Conservation (phyloP, 2,113 vertebrate genomes). For the Cyprinus carpio region DNA sequence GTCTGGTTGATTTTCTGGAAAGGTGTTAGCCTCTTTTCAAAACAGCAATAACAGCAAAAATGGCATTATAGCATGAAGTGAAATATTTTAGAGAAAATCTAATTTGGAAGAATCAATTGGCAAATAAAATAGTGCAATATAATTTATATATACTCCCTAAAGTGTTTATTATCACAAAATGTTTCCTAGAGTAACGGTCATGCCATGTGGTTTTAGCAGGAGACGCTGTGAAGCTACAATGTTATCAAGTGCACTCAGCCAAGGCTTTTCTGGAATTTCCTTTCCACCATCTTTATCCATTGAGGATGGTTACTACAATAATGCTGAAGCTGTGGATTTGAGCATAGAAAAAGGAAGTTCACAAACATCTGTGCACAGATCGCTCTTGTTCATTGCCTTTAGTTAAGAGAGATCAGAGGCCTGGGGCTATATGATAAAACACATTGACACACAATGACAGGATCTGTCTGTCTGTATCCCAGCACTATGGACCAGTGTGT, state of each 20-base stretch:
- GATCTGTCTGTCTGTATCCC: conserved; percentile 63
- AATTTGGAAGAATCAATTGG: not conserved
- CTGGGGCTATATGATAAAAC: conserved; percentile 54
- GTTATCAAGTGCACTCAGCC: conserved; percentile 30
- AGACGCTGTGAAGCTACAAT: not conserved
- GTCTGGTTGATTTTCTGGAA: not conserved
- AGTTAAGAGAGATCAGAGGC: conserved; percentile 40
- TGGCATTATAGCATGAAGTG: not conserved
- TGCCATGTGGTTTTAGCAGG: conserved; percentile 1
- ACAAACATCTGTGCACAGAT: conserved; percentile 58
- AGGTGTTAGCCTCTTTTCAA: not conserved
- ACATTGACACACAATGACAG: conserved; percentile 60
- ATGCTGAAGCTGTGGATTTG: conserved; percentile 42
- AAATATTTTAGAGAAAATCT: not conserved
- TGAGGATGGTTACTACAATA: conserved; percentile 23
- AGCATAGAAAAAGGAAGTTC: conserved; percentile 42
- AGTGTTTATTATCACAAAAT: not conserved
- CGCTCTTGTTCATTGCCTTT: conserved; percentile 52
- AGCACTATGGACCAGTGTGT: conserved; percentile 36
- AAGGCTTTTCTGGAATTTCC: conserved; percentile 44
- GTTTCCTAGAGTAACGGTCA: not conserved
- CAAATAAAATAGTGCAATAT: not conserved
- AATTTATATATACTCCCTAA: not conserved
- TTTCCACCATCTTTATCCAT: conserved; percentile 31
- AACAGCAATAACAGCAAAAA: not conserved